phyloP scores from a whole-genome alignment of 2,113 vertebrate species.

The Platysternon megacephalum region DNA sequence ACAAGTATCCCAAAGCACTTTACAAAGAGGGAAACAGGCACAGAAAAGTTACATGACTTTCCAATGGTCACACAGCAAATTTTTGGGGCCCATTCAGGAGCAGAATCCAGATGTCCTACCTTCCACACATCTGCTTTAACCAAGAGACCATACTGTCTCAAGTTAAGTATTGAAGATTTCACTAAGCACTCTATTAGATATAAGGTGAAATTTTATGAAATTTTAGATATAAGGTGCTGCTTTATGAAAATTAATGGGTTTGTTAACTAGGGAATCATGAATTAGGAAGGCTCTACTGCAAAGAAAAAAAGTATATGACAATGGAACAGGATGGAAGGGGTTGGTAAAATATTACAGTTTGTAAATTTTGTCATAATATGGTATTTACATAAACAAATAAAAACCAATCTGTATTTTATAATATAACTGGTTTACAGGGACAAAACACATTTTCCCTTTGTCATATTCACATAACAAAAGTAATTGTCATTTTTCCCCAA shows the following conservation, averaged over 20 bases:
- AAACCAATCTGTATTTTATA: background rate
- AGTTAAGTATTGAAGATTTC: background rate
- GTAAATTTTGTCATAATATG: background rate
- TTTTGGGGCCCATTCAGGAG: background rate
- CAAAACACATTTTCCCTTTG: background rate
- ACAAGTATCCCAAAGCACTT: background rate
- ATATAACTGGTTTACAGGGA: background rate
- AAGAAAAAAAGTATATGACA: background rate
- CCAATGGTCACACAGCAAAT: background rate
- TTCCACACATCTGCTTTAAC: background rate
- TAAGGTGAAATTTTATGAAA: fast-evolving
- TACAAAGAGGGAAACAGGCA: background rate
- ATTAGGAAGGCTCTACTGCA: background rate
- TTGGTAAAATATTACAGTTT: background rate
- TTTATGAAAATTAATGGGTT: background rate
- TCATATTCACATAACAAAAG: background rate
- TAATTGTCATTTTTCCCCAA: background rate
- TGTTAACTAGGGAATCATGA: background rate
- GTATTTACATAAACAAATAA: background rate
- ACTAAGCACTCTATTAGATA: background rate
- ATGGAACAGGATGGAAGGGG: background rate
- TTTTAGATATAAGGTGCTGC: background rate
- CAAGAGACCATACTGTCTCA: background rate
- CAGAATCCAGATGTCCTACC: background rate
- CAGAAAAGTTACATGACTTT: background rate